Base-by-base conservation (phyloP, 2,888 invertebrate species). In the Leptopilina syphax region DNA sequence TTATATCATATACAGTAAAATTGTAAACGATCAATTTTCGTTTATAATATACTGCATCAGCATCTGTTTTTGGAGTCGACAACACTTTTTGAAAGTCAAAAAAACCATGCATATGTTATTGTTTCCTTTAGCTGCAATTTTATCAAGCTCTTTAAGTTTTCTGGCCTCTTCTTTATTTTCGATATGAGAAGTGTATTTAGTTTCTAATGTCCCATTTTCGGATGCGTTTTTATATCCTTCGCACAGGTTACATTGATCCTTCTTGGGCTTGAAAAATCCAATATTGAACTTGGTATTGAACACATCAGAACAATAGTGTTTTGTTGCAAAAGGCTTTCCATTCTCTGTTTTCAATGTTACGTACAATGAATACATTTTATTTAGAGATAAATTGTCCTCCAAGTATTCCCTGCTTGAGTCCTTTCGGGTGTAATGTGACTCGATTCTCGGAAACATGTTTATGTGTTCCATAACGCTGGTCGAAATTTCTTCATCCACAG, bases 321-420 rank as follows among this genome's bases (percentile, higher is more conserved):
- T 54, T 78, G 27, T 76, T 60, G 60, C 78, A 78, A 24, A 63
- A n/a, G 54, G 76, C 76, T 27, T 65, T 18, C 18, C 18, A 60
- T 34, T 54, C 24, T 50, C 18, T 18, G 54, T 27, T 7, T 54
- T 76, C 13, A 41, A 34, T 78, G 18, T 18, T 18, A 18, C 76
- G 78, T 65, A 78, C 60, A 12, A 27, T 8, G 73, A 76, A 80
- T 44, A 80, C 80, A 80, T 80, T n/a, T 63, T 73, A 54, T n/a
- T n/a, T 8, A 80, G 9, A 13, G 3, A 8, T 54, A 54, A 13
- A 54, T 3, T 54, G 4, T 54, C 54, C 54, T 54, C 54, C 8
- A 73, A 34, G 41, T 41, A 41, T 41, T 41, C 41, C 3, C 41
- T 3, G 41, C 41, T 41, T 41, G 41, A 5, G 41, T 54, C 8